A percentile compares a stretch with the other conserved stretches of the same genome.
Evolutionary conservation across 2,113 vertebrate genomes (phyloP).

Genomic region (Bufo gargarizans): DNA sequence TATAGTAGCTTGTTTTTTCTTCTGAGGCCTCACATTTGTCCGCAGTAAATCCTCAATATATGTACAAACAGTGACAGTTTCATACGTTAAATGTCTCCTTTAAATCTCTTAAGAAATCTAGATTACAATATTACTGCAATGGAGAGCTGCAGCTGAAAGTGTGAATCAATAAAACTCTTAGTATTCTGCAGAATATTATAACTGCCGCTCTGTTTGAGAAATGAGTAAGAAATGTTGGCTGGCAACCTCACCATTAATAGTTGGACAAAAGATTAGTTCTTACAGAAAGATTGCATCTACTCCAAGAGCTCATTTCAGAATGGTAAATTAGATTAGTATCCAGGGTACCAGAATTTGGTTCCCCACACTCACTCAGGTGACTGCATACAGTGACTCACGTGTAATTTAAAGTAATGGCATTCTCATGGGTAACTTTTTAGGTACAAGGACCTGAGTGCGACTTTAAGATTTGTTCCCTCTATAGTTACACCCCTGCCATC

Average conservation of each 20-base stretch:
- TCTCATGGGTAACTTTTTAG: too few relatives aligned
- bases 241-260: conserved; percentile 7
- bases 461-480: too few relatives aligned
- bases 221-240: conserved; percentile 37
- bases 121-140: conserved; percentile 4
- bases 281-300: neutral
- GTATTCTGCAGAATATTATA: conserved; percentile 30
- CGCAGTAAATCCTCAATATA: neutral
- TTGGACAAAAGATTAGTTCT: conserved; percentile 30
- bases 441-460: too few relatives aligned
- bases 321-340: neutral
- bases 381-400: too few relatives aligned
- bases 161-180: conserved; percentile 35
- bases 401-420: too few relatives aligned
- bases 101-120: neutral
- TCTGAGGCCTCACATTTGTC: neutral
- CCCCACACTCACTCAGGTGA: too few relatives aligned
- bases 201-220: conserved; percentile 27
- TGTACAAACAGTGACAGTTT: neutral
- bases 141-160: conserved; percentile 15
- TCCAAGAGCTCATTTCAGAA: neutral
- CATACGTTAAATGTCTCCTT: neutral
- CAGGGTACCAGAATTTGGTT: neutral
- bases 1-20: neutral
- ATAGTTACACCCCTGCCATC: too few relatives aligned